Conservation (phyloP, 37 sponge, comb jelly and placozoan genomes). For the Geodia barretti region DNA sequence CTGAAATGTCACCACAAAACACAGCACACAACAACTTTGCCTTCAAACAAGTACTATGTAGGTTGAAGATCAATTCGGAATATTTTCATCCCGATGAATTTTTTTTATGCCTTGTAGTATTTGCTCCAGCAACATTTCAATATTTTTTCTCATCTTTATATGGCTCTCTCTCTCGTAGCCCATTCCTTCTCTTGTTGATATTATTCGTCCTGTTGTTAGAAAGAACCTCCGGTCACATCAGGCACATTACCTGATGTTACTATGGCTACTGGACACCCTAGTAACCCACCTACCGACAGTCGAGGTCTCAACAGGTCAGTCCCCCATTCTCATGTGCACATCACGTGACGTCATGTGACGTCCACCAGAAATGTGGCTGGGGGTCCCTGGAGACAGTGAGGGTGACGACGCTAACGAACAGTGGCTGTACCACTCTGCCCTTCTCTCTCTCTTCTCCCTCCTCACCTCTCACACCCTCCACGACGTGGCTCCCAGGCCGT, state of each 20-base stretch:
- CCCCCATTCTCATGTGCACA: background rate
- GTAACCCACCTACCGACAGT: conserved; percentile 5
- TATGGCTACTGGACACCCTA: conserved; percentile 32
- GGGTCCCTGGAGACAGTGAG: too few relatives aligned
- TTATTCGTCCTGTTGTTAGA: conserved; percentile 2
- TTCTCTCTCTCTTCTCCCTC: conserved; percentile 26
- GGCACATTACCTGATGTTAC: conserved; percentile 15
- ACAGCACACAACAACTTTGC: background rate
- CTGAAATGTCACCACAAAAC: too few relatives aligned
- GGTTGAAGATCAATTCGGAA: too few relatives aligned
- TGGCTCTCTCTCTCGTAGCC: background rate
- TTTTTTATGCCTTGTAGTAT: too few relatives aligned
- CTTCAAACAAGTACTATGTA: too few relatives aligned
- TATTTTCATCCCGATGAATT: too few relatives aligned
- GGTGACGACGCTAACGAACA: conserved; percentile 1
- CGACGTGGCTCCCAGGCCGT: background rate
- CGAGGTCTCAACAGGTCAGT: conserved; percentile 14
- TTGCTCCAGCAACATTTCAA: too few relatives aligned
- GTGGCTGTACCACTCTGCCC: conserved; percentile 21
- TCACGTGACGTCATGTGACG: too few relatives aligned
- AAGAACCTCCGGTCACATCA: background rate
- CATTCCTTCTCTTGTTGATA: background rate
- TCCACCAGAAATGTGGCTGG: conserved; percentile 55
- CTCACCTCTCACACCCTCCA: conserved; percentile 6
- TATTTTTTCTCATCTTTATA: background rate